Base-by-base conservation (phyloP, 2,797 vertebrate species). In the Ceyx erithaca region DNA sequence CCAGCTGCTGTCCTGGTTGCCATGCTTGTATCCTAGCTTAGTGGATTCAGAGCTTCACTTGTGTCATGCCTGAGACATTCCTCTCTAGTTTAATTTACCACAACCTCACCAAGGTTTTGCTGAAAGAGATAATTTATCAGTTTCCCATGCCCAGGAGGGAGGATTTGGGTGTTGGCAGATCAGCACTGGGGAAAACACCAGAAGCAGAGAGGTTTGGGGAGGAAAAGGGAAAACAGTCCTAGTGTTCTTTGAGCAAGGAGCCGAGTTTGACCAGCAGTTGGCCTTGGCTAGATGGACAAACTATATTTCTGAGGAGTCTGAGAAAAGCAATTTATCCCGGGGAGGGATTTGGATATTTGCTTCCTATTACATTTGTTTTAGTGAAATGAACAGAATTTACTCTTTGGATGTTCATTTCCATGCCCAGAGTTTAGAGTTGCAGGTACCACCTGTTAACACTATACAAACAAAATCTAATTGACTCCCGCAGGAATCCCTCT, bases 401-500 rank as follows among this genome's bases (percentile, higher is more conserved):
- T 86, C 76, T 72, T 82, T 83, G 86, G 92, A 87, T 94, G 85
- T 94, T 87, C 66, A 79, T 95, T 94, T 95, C 90, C 77, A 87
- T 94, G 86, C 77, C 89, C 83, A 13, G 78, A 93, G 91, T 96
- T 95, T 45, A 83, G 92, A 97, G 96, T 94, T 96, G 92, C 89
- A 95, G 93, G 94, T 95, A 94, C 96, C 95, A 95, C 96, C 92
- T 75, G 92, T 97, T 95, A 96, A 94, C 96, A 96, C 96, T 96
- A 30, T 92, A 93, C 87, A 90, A 94, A 96, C 92, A 97, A 93
- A 97, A 92, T 90, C 83, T 96, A 97, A 97, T 88, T 95, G 95
- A 95, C 95, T 96, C 96, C 97, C 96, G 49, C 72, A 89, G 95
- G 95, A 97, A 92, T 94, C 77, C 89, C 89, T 90, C 85, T 85